Evolutionary conservation across 64 coral and sea anemone species (phyloP).

Genomic region (Stichodactyla mertensii): DNA sequence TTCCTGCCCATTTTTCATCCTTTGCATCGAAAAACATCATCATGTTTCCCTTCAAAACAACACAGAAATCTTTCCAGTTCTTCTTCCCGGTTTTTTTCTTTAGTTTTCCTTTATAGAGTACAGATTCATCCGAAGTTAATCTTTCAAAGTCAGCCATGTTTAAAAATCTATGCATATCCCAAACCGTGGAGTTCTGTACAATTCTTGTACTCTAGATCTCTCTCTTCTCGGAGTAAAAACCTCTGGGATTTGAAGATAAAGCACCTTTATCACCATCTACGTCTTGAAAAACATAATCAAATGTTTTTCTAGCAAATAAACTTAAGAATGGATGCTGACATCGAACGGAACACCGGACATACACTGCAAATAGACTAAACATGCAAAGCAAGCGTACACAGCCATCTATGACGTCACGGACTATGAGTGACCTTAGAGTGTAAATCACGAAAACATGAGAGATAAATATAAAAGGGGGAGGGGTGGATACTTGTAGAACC

Average conservation of each 20-base stretch:
- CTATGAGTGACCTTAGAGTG: no score
- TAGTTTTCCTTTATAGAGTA: constrained; percentile 8
- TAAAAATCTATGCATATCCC: not conserved
- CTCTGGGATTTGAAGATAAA: not conserved
- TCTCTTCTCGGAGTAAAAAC: not conserved
- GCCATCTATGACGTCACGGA: no score
- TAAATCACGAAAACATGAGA: no score
- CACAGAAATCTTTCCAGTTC: constrained; percentile 38
- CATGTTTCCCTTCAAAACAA: constrained; percentile 8
- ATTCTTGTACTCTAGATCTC: not conserved
- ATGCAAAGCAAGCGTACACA: no score
- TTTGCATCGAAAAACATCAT: constrained; percentile 25
- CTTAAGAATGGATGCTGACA: not conserved
- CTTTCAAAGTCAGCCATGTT: not conserved
- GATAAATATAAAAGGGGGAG: no score
- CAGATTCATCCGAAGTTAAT: not conserved
- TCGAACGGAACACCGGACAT: no score
- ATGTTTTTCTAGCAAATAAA: not conserved
- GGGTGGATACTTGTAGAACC: no score
- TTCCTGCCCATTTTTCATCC: constrained; percentile 20
- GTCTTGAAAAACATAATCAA: not conserved
- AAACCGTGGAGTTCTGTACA: not conserved
- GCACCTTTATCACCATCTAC: not conserved
- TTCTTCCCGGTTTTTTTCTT: constrained; percentile 46
- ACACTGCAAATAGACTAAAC: no score